phyloP scores from a whole-genome alignment of 2,797 vertebrate species.

The Halcyon smyrnensis region DNA sequence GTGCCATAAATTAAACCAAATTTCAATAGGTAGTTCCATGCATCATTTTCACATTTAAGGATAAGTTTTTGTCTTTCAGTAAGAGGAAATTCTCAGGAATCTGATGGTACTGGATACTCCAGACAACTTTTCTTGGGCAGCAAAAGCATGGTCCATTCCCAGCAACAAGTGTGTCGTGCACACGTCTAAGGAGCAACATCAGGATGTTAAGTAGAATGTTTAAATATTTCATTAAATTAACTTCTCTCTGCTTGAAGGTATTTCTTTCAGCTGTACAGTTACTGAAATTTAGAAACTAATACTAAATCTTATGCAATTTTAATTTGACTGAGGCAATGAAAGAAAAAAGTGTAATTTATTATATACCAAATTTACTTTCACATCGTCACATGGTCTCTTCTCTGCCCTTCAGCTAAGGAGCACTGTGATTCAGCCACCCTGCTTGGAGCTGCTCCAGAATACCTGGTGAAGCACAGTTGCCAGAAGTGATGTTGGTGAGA shows the following conservation, averaged over 20 bases:
- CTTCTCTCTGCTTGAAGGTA: neutral
- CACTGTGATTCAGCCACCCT: neutral
- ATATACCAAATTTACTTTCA: neutral
- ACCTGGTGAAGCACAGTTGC: neutral
- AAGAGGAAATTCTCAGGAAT: neutral
- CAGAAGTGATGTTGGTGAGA: neutral
- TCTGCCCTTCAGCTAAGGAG: neutral
- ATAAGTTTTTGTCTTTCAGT: neutral
- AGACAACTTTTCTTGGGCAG: neutral
- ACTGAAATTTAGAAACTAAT: constrained; percentile 6
- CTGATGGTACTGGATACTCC: neutral
- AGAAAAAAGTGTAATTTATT: neutral
- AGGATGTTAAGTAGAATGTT: neutral
- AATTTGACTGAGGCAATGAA: neutral
- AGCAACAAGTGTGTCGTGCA: neutral
- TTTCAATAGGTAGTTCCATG: neutral
- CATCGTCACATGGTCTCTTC: neutral
- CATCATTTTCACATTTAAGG: neutral
- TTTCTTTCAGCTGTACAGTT: neutral
- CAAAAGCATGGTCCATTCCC: neutral
- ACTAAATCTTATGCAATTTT: neutral
- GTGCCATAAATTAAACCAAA: neutral
- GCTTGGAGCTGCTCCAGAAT: neutral
- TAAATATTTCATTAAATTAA: constrained; percentile 14
- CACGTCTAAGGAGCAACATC: neutral